A percentile compares a stretch with the other conserved stretches of the same genome.
These are phyloP conservation scores for Bombyx mandarina DNA, from an alignment of 1,140 invertebrate species.

Conservation along the genomic window DNA sequence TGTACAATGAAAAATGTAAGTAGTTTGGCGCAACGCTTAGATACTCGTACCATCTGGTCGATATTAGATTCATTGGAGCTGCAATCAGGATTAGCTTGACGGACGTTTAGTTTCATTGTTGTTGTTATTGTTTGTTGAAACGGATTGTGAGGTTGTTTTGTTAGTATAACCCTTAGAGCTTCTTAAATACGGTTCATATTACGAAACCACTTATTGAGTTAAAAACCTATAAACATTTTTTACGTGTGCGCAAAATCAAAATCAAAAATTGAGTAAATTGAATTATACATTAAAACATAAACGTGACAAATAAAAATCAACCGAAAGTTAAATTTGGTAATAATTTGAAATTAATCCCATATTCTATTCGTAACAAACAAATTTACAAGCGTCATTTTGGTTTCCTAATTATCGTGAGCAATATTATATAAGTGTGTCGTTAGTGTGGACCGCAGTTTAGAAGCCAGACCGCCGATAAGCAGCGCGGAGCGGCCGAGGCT, in stretches of 20 bases:
- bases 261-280: too few species aligned
- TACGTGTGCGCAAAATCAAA: too few species aligned
- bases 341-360: too few species aligned
- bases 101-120: conserved; percentile 50
- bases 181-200: conserved; percentile 35
- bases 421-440: neutral
- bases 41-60: conserved; percentile 59
- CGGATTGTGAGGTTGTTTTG: conserved; percentile 47
- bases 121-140: conserved; percentile 56
- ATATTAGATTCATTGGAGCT: conserved; percentile 65
- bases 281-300: too few species aligned
- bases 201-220: conserved; percentile 5
- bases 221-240: too few species aligned
- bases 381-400: too few species aligned
- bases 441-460: conserved; percentile 5
- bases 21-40: conserved; percentile 26
- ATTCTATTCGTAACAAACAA: too few species aligned
- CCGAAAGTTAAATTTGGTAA: too few species aligned
- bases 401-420: too few species aligned
- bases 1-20: conserved; percentile 10
- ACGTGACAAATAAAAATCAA: too few species aligned
- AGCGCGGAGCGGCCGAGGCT: neutral
- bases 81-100: conserved; percentile 63
- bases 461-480: conserved; percentile 5
- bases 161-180: conserved; percentile 47